Evolutionary conservation across 2,797 vertebrate species (phyloP).

Genomic region (Sebastes miniatus): DNA sequence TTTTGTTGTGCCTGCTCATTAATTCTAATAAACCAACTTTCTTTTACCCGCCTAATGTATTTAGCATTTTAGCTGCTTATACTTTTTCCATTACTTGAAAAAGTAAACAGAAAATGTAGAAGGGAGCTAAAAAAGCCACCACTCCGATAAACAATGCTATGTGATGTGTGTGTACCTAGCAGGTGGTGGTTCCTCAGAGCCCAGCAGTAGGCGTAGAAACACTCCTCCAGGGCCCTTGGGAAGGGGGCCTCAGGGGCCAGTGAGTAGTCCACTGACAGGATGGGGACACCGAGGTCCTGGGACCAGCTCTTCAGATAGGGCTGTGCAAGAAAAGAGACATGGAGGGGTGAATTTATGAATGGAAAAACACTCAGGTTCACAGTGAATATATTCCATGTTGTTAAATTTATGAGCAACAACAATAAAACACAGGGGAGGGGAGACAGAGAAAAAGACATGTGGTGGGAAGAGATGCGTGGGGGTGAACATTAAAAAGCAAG

Average conservation of each 20-base stretch:
- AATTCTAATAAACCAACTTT: slow-evolving; percentile 17
- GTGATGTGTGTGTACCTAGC: slow-evolving; percentile 77
- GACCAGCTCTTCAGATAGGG: slow-evolving; percentile 93
- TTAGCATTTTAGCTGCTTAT: neutral
- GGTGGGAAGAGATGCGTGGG: neutral
- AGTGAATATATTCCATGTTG: slow-evolving; percentile 1
- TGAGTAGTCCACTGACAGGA: slow-evolving; percentile 93
- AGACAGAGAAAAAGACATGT: slow-evolving; percentile 4
- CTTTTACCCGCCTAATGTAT: neutral
- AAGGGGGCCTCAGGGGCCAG: slow-evolving; percentile 93
- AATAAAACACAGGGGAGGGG: slow-evolving; percentile 9
- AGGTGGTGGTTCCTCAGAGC: slow-evolving; percentile 88
- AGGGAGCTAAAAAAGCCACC: neutral
- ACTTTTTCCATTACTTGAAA: neutral
- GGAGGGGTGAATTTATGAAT: slow-evolving; percentile 12
- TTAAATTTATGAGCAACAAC: slow-evolving; percentile 39
- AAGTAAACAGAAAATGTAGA: neutral
- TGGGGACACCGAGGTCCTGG: slow-evolving; percentile 87
- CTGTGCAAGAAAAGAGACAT: slow-evolving; percentile 54
- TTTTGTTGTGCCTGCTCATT: slow-evolving; percentile 7
- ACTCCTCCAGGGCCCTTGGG: slow-evolving; percentile 92
- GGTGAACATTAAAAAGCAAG: slow-evolving; percentile 15
- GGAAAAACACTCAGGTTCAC: slow-evolving; percentile 23
- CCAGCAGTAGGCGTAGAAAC: slow-evolving; percentile 95
- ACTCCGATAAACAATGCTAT: neutral